A percentile compares a stretch with the other conserved stretches of the same genome.
phyloP scores from a whole-genome alignment of 2,797 vertebrate genomes.

The Passerculus sandwichensis region DNA sequence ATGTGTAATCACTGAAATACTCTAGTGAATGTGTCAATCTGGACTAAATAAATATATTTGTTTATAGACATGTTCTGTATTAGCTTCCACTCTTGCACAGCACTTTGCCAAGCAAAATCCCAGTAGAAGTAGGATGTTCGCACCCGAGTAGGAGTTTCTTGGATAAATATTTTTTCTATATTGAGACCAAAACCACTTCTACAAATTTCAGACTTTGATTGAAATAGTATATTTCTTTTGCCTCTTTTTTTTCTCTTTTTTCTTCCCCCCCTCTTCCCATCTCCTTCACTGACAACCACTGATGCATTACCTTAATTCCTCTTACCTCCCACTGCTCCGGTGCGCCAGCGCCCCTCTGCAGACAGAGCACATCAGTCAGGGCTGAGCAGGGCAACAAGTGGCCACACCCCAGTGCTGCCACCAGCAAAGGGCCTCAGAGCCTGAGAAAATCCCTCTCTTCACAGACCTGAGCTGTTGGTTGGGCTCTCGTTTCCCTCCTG shows the following conservation, averaged over 20 bases:
- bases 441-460: slow-evolving; percentile 16
- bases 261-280: not conserved
- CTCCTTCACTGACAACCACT: slow-evolving; percentile 73
- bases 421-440: not conserved
- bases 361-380: slow-evolving; percentile 5
- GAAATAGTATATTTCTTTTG: slow-evolving; percentile 80
- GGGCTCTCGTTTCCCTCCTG: not conserved
- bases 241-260: not conserved
- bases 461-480: not conserved
- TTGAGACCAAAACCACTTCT: slow-evolving; percentile 83
- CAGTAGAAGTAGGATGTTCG: slow-evolving; percentile 82
- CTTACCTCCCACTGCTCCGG: slow-evolving; percentile 61
- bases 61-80: slow-evolving; percentile 82
- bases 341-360: slow-evolving; percentile 5
- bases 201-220: slow-evolving; percentile 83
- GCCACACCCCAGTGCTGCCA: not conserved
- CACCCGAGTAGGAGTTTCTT: slow-evolving; percentile 83
- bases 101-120: slow-evolving; percentile 82
- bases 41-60: slow-evolving; percentile 84
- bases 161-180: slow-evolving; percentile 84
- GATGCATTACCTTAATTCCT: slow-evolving; percentile 69
- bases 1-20: slow-evolving; percentile 77
- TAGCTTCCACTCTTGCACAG: slow-evolving; percentile 79
- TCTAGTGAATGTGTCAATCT: slow-evolving; percentile 79
- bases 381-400: not conserved